Conservation (phyloP, 2,797 vertebrate species). For the Hybognathus amarus region DNA sequence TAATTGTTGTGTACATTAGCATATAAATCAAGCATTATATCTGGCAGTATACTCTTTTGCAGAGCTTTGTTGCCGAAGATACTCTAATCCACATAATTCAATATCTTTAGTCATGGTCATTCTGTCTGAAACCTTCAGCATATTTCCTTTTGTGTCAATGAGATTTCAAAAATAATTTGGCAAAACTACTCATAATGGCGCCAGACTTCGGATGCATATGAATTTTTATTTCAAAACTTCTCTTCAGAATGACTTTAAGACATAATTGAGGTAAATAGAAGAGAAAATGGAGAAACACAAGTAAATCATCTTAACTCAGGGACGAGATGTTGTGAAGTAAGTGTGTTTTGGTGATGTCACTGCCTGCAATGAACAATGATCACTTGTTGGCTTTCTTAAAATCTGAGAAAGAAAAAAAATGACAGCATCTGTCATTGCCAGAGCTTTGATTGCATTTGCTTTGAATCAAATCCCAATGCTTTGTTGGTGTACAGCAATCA, state of each 20-base stretch:
- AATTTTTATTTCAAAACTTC: constrained; percentile 47
- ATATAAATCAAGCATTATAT: constrained; percentile 78
- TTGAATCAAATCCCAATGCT: constrained; percentile 2
- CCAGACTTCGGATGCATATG: constrained; percentile 49
- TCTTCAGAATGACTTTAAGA: constrained; percentile 32
- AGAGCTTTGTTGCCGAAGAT: constrained; percentile 64
- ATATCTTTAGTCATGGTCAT: constrained; percentile 73
- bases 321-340: background rate
- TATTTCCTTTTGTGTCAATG: constrained; percentile 62
- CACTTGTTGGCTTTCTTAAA: background rate
- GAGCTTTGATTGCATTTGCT: constrained; percentile 6
- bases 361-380: constrained; percentile 6
- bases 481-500: constrained; percentile 26
- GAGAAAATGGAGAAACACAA: background rate
- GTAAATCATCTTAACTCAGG: background rate
- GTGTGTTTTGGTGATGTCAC: constrained; percentile 1
- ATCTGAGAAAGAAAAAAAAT: background rate
- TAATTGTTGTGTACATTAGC: constrained; percentile 77
- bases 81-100: constrained; percentile 75
- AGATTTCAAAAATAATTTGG: constrained; percentile 60
- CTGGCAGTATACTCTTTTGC: constrained; percentile 63
- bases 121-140: constrained; percentile 63
- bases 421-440: background rate
- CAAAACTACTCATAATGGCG: constrained; percentile 61
- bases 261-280: background rate